A percentile compares a stretch with the other conserved stretches of the same genome.
Conservation (phyloP, 2,888 invertebrate species). For the Drosophila atroscutellata region DNA sequence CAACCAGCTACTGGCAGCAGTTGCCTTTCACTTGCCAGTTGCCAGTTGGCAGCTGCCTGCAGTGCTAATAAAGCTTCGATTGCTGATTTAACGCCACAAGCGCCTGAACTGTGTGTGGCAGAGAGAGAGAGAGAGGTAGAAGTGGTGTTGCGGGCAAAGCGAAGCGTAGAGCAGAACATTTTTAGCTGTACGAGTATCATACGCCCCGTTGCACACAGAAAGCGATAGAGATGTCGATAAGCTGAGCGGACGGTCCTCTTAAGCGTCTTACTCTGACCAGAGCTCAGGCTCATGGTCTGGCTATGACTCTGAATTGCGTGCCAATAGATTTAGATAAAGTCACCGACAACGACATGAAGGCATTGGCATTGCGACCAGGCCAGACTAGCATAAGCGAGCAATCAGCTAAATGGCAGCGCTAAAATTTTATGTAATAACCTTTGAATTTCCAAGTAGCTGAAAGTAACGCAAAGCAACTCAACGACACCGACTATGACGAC, state of each 20-base stretch:
- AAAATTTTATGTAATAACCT: constrained; percentile 81
- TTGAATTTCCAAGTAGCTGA: constrained; percentile 75
- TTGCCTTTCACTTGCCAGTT: constrained; percentile 34
- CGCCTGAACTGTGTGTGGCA: constrained; percentile 4
- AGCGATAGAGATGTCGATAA: constrained; percentile 64
- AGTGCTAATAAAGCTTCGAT: constrained; percentile 80
- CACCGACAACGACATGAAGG: constrained; percentile 15
- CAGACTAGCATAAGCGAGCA: constrained; percentile 58
- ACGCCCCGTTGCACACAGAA: constrained; percentile 70
- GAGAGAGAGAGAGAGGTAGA: neutral
- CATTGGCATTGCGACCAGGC: constrained; percentile 22
- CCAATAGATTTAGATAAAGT: constrained; percentile 78
- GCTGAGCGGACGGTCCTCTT: constrained; percentile 47
- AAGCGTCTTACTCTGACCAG: constrained; percentile 57
- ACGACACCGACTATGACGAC: constrained; percentile 16
- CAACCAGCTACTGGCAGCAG: constrained; percentile 38
- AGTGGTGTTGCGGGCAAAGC: neutral
- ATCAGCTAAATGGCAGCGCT: constrained; percentile 79
- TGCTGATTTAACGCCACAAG: constrained; percentile 73
- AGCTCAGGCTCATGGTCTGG: constrained; percentile 30
- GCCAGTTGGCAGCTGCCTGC: constrained; percentile 60
- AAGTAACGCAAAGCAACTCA: constrained; percentile 5
- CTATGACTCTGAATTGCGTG: constrained; percentile 51
- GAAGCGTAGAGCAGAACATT: constrained; percentile 53
- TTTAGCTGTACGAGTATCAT: constrained; percentile 65